Conservation (phyloP, 2,888 invertebrate genomes). For the Criorhina ranunculi region DNA sequence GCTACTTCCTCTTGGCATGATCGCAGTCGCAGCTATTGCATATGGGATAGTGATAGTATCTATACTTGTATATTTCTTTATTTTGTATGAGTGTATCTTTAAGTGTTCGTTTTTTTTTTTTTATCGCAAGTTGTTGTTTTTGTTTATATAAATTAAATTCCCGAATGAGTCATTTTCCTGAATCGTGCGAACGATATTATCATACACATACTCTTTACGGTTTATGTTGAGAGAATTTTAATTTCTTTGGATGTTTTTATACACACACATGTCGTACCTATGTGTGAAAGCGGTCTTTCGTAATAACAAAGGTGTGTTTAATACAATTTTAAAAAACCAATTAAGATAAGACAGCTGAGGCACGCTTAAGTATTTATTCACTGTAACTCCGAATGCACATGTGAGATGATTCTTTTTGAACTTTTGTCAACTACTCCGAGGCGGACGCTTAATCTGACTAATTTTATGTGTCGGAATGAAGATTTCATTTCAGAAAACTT, state of each 20-base stretch:
- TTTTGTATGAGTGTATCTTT: conserved; percentile 78
- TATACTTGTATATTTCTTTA: too few relatives aligned
- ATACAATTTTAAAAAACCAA: conserved; percentile 12
- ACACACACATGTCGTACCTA: conserved; percentile 2
- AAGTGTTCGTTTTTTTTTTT: conserved; percentile 61
- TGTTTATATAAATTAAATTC: conserved; percentile 49
- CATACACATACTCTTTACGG: conserved; percentile 25
- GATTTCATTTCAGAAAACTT: conserved; percentile 48
- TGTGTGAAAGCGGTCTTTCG: neutral
- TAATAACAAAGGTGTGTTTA: conserved; percentile 52
- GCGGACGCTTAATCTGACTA: conserved; percentile 63
- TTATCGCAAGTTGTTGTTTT: conserved; percentile 54
- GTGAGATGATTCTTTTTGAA: neutral
- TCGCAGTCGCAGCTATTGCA: conserved; percentile 22
- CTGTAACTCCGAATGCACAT: neutral
- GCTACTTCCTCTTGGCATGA: conserved; percentile 72
- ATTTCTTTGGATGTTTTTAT: conserved; percentile 8
- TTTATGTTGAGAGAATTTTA: conserved; percentile 51
- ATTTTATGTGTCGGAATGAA: conserved; percentile 53
- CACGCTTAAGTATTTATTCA: conserved; percentile 1
- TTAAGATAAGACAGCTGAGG: conserved; percentile 9
- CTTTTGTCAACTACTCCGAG: conserved; percentile 58
- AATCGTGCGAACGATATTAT: conserved; percentile 62
- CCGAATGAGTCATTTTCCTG: conserved; percentile 60
- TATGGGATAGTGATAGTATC: conserved; percentile 35